Base-by-base conservation (phyloP, 2,888 invertebrate species). In the Papilio gigon region DNA sequence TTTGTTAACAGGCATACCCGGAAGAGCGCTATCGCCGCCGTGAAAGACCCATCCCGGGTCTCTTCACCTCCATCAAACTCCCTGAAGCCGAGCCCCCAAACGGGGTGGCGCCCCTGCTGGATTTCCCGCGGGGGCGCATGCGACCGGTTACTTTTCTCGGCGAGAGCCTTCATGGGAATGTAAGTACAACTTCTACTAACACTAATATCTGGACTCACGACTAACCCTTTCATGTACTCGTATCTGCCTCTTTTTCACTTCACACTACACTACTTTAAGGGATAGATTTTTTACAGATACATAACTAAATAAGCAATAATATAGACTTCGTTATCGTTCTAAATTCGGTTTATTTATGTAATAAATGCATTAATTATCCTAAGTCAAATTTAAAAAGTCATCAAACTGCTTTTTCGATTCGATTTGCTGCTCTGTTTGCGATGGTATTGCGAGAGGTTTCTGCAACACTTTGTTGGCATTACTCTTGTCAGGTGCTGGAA, bases 121-220 rank as follows among this genome's bases (percentile, higher is more conserved):
- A 97, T 83, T 95, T 97, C 85, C 96, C 97, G 76, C 94, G 97
- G 84, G 96, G 96, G 89, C 94, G 96, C 86, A 93, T 98, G 79
- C 93, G 96, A 83, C 95, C 97, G 77, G 91, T 97, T 72, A 96
- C 97, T 85, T 97, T 96, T 84, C 94, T 97, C 63, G 97, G 97
- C 72, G 97, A 97, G 88, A 97, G 97, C 74, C 95, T 96, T 75
- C 97, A 97, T 85, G 97, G 97, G 82, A 95, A 95, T 94, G 97
- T 97, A 84, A 94, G 94, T 91, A 83, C 67, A 60, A 63, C 42
- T 33, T 62, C 14, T 47, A 20, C 60, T 37, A 35, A 44, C 25
- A 40, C 9, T 69, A 20, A 72, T 72, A 20, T 58, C 47, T 12
- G 70, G 37, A 20, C 61, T 65, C 25, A 70, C 72, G 8, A 5